A percentile compares a stretch with the other conserved stretches of the same genome.
These are phyloP conservation scores for Gnatocerus cornutus DNA, from an alignment of 2,888 invertebrate genomes.

Conservation along the genomic window DNA sequence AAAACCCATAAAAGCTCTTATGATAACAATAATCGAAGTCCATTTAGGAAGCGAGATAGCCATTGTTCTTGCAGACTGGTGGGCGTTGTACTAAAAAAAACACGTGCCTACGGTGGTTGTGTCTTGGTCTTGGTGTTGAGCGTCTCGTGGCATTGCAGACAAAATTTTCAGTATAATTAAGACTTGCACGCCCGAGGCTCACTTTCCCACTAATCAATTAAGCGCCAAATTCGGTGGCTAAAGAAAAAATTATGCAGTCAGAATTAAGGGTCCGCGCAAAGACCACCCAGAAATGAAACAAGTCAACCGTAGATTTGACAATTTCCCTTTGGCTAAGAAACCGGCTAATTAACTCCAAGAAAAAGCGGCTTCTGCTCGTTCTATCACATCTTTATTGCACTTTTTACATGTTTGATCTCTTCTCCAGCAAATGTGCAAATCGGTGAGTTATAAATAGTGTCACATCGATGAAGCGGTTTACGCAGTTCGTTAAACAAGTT, in stretches of 20 bases:
- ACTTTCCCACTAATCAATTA: slow-evolving; percentile 16
- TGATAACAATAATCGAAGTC: neutral
- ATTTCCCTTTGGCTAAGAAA: neutral
- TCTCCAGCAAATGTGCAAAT: slow-evolving; percentile 90
- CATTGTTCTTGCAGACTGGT: neutral
- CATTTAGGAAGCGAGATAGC: slow-evolving; percentile 2
- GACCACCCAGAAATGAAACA: slow-evolving; percentile 26
- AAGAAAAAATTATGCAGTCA: slow-evolving; percentile 8
- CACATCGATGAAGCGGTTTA: slow-evolving; percentile 94
- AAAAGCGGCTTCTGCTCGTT: neutral
- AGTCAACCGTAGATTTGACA: neutral
- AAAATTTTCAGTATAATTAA: slow-evolving; percentile 25
- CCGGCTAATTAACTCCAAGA: neutral
- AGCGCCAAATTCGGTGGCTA: slow-evolving; percentile 19
- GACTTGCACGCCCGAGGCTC: slow-evolving; percentile 1
- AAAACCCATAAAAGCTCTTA: no score
- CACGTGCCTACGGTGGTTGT: neutral
- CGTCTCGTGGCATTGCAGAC: neutral
- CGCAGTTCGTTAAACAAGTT: slow-evolving; percentile 94
- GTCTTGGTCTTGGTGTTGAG: neutral
- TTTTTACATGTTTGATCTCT: slow-evolving; percentile 68
- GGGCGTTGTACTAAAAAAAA: neutral
- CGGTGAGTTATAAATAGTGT: slow-evolving; percentile 90
- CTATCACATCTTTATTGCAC: slow-evolving; percentile 19
- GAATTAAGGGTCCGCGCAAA: slow-evolving; percentile 2